Evolutionary conservation across 1,140 invertebrate species (phyloP).

Genomic region (Pomacea maculata): DNA sequence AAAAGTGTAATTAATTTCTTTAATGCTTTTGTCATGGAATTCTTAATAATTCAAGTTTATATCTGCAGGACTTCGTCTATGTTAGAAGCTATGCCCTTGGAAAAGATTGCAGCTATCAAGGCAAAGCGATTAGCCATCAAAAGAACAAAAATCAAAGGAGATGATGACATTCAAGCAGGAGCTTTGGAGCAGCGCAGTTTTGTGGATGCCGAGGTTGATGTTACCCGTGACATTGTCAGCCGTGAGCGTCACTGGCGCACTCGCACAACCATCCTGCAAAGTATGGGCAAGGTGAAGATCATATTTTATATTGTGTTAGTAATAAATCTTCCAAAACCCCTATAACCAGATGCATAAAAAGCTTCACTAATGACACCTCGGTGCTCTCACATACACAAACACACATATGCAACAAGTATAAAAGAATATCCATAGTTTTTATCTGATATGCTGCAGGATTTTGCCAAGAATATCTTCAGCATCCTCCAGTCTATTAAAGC

Average conservation of each 20-base stretch:
- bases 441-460: conserved; percentile 67
- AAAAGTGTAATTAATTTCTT: neutral
- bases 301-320: too few relatives aligned
- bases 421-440: neutral
- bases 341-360: too few relatives aligned
- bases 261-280: conserved; percentile 93
- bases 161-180: conserved; percentile 74
- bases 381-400: too few relatives aligned
- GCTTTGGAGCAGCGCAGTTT: conserved; percentile 84
- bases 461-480: conserved; percentile 94
- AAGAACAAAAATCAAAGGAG: conserved; percentile 86
- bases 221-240: conserved; percentile 94
- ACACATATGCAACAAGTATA: too few relatives aligned
- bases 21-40: neutral
- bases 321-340: too few relatives aligned
- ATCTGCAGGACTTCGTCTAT: conserved; percentile 72
- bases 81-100: conserved; percentile 90
- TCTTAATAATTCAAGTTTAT: conserved; percentile 12
- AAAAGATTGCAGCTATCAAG: conserved; percentile 97
- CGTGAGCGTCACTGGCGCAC: conserved; percentile 95
- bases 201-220: conserved; percentile 93
- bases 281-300: conserved; percentile 83
- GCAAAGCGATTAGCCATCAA: conserved; percentile 97
- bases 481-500: conserved; percentile 92
- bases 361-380: too few relatives aligned